A percentile compares a stretch with the other conserved stretches of the same genome.
Conservation (phyloP, 2,797 vertebrate genomes). For the Petrocephalus sullivani region DNA sequence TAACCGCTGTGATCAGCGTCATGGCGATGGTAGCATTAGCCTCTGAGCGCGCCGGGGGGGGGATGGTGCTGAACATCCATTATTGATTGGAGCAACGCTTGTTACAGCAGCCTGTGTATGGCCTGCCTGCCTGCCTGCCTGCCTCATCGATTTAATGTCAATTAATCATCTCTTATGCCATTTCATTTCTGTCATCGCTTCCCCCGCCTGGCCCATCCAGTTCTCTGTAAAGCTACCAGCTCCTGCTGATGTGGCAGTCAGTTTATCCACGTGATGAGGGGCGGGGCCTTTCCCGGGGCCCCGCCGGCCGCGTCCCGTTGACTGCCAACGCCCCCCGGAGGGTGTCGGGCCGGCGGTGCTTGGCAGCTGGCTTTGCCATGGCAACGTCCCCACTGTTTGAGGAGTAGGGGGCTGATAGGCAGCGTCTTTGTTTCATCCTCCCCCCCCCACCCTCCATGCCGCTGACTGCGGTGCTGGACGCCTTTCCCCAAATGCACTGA, state of each 20-base stretch:
- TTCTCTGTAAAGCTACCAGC: not conserved
- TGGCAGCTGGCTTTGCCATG: conserved; percentile 61
- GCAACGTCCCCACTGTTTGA: conserved; percentile 54
- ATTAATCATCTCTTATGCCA: not conserved
- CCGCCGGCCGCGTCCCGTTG: no score
- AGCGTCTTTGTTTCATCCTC: conserved; percentile 20
- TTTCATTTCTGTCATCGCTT: not conserved
- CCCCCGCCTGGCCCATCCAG: not conserved
- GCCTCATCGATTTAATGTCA: not conserved
- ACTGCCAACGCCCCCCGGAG: not conserved
- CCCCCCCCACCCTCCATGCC: not conserved
- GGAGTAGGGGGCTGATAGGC: conserved; percentile 53
- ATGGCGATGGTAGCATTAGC: not conserved
- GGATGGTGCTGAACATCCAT: not conserved
- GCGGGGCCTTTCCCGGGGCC: not conserved
- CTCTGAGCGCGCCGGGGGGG: not conserved
- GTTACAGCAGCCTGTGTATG: not conserved
- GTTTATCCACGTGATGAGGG: not conserved
- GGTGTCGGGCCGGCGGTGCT: conserved; percentile 13
- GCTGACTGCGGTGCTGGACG: not conserved
- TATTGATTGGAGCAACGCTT: not conserved
- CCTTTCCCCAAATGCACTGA: conserved; percentile 1
- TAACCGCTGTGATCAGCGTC: not conserved
- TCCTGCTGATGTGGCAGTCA: not conserved
- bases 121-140: not conserved